Evolutionary conservation across 1,140 invertebrate genomes (phyloP), one percentile per base, ranked within the genome.

Genomic region (Orius laevigatus): DNA sequence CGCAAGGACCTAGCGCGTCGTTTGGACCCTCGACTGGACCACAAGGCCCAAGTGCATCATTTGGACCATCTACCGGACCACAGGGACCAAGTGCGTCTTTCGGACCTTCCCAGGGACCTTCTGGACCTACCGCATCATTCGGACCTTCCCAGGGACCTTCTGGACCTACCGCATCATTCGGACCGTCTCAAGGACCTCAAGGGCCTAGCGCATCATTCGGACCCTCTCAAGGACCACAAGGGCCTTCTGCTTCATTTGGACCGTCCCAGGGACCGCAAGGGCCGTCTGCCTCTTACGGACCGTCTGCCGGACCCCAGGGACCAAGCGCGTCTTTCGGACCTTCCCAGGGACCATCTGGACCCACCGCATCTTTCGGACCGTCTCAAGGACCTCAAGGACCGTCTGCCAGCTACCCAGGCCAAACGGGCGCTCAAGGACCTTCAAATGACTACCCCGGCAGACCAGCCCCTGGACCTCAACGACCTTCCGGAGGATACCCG

Each of bases 341-440:
- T 51, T 51, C 20, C 43, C 53, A 32, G 58, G 57, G 59, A 44
- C 56, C 60, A 43, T 54, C 57, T 42, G 57, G 59, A 44, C 56
- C 60, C 41, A 54, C 57, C 39, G 54, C 61, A 10, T 55, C 58
- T 32, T 55, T 48, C 39, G 49, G 45, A 25, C 52, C 59, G 39
- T 49, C 57, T 19, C 45, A 42, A 46, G 60, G 58, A 12, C 60
- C 61, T 18, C 60, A 60, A 36, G 59, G 58, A 6, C 54, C 54
- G 54, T 55, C 60, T 19, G 52, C 51, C 16, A 48, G 19, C 3
- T 54, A 45, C 15, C 50, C 53, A 32, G 45, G 55, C 16, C 14
- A n/a, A n/a, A 47, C 56, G 1, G 46, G 47, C 40, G 48, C 45
- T 8, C 51, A 50, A 48, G 53, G 56, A 25, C 58, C 54, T 31